Evolutionary conservation across 2,113 vertebrate genomes (phyloP), one percentile per base, ranked within the genome.

Genomic region (Forbesichthys agassizii): DNA sequence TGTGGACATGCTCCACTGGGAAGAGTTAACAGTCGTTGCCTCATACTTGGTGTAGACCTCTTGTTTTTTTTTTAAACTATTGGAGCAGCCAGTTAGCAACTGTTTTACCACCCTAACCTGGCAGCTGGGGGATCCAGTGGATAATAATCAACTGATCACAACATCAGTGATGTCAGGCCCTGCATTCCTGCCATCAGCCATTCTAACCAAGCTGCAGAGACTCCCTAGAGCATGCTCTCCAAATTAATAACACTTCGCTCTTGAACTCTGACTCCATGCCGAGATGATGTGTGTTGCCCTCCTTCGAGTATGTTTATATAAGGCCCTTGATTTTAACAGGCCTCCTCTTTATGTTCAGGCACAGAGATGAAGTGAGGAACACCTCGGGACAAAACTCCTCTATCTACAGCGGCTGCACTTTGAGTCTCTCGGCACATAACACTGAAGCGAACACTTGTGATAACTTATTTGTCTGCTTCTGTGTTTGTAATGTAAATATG

Each of bases 251-350:
- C 81, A 86, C 82, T 77, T 84, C 80, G 75, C 67, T 84, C 66
- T 80, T 86, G 84, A 90, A 80, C 86, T 89, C 69, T 89, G 86
- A 90, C 87, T 81, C 76, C 58, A 48, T 48, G 58, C 52, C 54
- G 36, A 63, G 73, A 59, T 79, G 67, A 73, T 47, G 71, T 82
- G 71, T 84, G 86, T 88, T 83, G 77, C 83, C 70, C 78, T 81
- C 47, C 74, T 70, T 73, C 60, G 75, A 84, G 86, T 77, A 83
- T 85, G 85, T 91, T 92, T 90, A 85, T 77, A 78, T 80, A 84
- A 86, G 68, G 59, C 75, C 71, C 77, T 81, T 82, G 68, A 82
- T 87, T 90, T 81, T 74, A 85, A 71, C 78, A 78, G 64, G 58
- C 68, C 69, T 71, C 67, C 76, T 51, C 71, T 79, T 75, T 76